phyloP scores from a whole-genome alignment of 2,113 vertebrate species.

The Oreotrochilus melanogaster region DNA sequence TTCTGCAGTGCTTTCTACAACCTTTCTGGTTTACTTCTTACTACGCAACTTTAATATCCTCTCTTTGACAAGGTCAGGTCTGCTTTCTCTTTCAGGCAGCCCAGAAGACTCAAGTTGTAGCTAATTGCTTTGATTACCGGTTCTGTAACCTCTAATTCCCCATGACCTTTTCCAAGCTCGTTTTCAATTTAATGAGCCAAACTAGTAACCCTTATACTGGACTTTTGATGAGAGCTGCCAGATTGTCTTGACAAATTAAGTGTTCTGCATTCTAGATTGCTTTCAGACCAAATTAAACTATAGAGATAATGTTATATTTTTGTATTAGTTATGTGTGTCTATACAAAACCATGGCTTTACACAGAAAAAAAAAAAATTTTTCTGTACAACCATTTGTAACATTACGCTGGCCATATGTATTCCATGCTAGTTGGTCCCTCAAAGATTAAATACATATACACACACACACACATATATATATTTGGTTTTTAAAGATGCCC shows the following conservation, averaged over 20 bases:
- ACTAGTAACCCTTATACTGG: slow-evolving; percentile 55
- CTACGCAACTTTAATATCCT: slow-evolving; percentile 38
- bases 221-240: slow-evolving; percentile 59
- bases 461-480: background rate
- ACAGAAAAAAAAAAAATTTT: background rate
- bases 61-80: slow-evolving; percentile 34
- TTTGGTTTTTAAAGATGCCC: background rate
- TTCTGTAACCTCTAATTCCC: slow-evolving; percentile 66
- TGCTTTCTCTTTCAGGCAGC: slow-evolving; percentile 53
- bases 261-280: background rate
- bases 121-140: slow-evolving; percentile 76
- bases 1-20: background rate
- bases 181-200: slow-evolving; percentile 72
- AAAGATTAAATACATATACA: background rate
- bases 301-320: slow-evolving; percentile 26
- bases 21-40: slow-evolving; percentile 5
- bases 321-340: slow-evolving; percentile 40
- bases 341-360: slow-evolving; percentile 11
- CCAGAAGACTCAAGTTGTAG: slow-evolving; percentile 51
- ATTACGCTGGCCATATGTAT: background rate
- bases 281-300: slow-evolving; percentile 18
- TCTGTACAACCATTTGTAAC: background rate
- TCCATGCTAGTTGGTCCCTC: background rate
- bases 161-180: slow-evolving; percentile 56
- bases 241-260: slow-evolving; percentile 55